Evolutionary conservation across 1,140 invertebrate genomes (phyloP), one percentile per base, ranked within the genome.

Genomic region (Archivesica marissinica): DNA sequence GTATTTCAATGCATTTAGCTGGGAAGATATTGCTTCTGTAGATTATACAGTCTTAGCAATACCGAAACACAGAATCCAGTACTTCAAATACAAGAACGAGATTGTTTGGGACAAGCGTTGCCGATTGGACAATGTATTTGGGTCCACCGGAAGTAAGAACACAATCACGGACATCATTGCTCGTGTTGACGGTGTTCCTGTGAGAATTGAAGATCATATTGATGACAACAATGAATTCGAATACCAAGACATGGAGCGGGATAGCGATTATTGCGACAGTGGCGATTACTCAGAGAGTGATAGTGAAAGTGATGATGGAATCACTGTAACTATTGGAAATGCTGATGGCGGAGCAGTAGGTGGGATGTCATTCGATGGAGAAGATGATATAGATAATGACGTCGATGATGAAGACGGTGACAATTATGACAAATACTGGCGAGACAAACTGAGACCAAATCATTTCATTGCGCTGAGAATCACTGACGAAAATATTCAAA

Each of bases 1-100:
- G 82, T 91, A 92, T 41, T 95, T 95, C 79, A 88, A 89, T 6
- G 88, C 90, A 15, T 95, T 95, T 87, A 93, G 93, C 23, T 95
- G 95, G 95, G 94, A 94, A 70, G 94, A 95, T 85, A 89, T 95
- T 15, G 92, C 94, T 0, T 89, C 92, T 33, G 94, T 94, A 15
- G 95, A 95, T 78, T 93, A 94, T 39, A 91, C 93, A 52, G 93
- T 93, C 33, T 90, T 95, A 23, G 94, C 95, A 0, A 92, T 95
- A 39, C 95, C 95, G 1, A 94, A 95, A 80, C 95, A 95, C 87
- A 91, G 95, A 50, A 95, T 95, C 84, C 93, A 94, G 70, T 95
- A 95, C 86, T 95, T 95, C 81, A 95, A 95, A 80, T 95, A 95
- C 84, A 93, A 93, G 68, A 88, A 91, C 56, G 80, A 91, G 17